Conservation (phyloP, 2,797 vertebrate species). For the Protosalanx chinensis region DNA sequence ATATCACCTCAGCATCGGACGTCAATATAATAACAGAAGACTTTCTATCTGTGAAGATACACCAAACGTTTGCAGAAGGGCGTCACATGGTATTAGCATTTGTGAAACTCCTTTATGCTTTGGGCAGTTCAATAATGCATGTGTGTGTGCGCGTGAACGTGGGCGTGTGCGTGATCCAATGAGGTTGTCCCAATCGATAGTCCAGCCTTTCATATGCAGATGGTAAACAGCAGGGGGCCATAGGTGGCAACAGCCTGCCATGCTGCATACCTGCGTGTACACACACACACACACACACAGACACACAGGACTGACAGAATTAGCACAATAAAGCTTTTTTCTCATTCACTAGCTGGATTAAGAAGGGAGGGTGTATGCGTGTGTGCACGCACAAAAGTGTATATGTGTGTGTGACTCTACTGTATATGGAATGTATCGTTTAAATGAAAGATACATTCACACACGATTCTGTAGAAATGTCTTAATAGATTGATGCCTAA, state of each 20-base stretch:
- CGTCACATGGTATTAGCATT: constrained; percentile 16
- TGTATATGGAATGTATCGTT: no score
- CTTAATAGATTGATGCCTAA: no score
- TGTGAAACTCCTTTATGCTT: not conserved
- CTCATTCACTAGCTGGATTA: not conserved
- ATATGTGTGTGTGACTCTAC: constrained; percentile 8
- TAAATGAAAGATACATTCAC: no score
- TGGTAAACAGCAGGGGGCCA: constrained; percentile 34
- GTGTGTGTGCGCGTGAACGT: not conserved
- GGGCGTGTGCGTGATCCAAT: constrained; percentile 10
- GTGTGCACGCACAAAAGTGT: constrained; percentile 10
- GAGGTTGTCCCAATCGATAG: constrained; percentile 38
- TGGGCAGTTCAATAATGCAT: not conserved
- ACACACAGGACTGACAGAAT: constrained; percentile 24
- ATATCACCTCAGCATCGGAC: constrained; percentile 2
- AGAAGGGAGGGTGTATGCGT: not conserved
- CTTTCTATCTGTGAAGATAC: no score
- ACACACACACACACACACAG: not conserved
- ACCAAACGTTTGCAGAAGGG: constrained; percentile 6
- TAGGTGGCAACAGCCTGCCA: constrained; percentile 38
- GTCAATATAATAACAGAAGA: not conserved
- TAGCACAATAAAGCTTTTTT: constrained; percentile 38
- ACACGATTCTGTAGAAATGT: no score
- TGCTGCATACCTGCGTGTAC: not conserved
- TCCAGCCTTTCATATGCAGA: constrained; percentile 44